These are phyloP conservation scores for Herpailurus yagouaroundi DNA, from an alignment of 2,113 vertebrate genomes.

Conservation along the genomic window DNA sequence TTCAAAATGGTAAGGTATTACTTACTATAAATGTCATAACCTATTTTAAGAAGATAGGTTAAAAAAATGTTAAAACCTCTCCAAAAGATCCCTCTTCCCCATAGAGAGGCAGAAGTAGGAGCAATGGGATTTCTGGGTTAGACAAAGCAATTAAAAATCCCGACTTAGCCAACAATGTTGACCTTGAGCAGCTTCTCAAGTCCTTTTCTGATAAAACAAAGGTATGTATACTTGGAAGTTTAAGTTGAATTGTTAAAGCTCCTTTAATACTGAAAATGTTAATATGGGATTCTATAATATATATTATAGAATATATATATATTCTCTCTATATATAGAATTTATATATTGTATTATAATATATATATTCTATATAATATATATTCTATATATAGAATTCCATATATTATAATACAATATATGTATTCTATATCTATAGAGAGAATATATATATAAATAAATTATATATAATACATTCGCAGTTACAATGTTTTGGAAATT, in stretches of 20 bases:
- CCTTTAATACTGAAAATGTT: not conserved
- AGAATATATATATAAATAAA: too few relatives aligned
- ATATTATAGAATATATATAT: too few relatives aligned
- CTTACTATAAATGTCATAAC: constrained; percentile 34
- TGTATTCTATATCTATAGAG: too few relatives aligned
- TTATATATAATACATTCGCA: not conserved
- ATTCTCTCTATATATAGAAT: too few relatives aligned
- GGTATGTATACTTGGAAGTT: not conserved
- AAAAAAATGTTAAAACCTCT: not conserved
- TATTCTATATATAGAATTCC: too few relatives aligned
- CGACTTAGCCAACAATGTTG: not conserved
- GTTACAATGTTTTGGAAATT: not conserved
- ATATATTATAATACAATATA: too few relatives aligned
- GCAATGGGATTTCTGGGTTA: not conserved
- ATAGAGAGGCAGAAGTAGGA: not conserved
- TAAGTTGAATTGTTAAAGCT: not conserved
- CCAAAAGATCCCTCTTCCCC: not conserved
- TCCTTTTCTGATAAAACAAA: constrained; percentile 14
- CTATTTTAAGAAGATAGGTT: constrained; percentile 3
- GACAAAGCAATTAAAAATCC: not conserved
- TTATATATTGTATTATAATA: too few relatives aligned
- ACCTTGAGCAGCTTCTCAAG: not conserved
- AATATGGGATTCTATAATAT: not conserved
- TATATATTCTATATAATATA: not conserved
- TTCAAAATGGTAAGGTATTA: constrained; percentile 34